These are phyloP conservation scores for Rhopalosiphum padi DNA, from an alignment of 1,140 invertebrate genomes.

Conservation along the genomic window DNA sequence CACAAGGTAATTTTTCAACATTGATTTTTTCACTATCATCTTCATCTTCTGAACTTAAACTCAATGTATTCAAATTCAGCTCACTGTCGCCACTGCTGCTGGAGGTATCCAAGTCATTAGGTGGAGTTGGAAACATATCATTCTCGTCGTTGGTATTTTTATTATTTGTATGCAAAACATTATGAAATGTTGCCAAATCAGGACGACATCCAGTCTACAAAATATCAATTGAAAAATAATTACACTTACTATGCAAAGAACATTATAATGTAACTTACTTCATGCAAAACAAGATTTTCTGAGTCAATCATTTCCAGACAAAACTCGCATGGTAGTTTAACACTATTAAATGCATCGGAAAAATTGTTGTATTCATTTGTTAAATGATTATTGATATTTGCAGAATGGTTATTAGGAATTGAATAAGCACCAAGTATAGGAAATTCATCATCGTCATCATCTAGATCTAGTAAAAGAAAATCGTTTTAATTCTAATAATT, in stretches of 20 bases:
- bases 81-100: slow-evolving; percentile 36
- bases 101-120: slow-evolving; percentile 16
- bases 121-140: not conserved
- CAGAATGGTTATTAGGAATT: slow-evolving; percentile 23
- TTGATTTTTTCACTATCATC: slow-evolving; percentile 46
- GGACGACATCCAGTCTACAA: slow-evolving; percentile 50
- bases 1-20: slow-evolving; percentile 59
- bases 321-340: slow-evolving; percentile 51
- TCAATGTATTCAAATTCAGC: slow-evolving; percentile 43
- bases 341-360: not conserved
- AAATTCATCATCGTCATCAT: slow-evolving; percentile 53
- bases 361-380: slow-evolving; percentile 17
- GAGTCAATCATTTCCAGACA: slow-evolving; percentile 47
- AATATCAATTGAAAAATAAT: not conserved
- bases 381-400: not conserved
- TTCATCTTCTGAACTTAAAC: slow-evolving; percentile 51
- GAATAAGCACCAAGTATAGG: slow-evolving; percentile 21
- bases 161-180: slow-evolving; percentile 43
- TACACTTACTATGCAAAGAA: not conserved
- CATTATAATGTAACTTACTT: slow-evolving; percentile 39
- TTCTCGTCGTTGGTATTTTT: slow-evolving; percentile 27
- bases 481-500: not conserved
- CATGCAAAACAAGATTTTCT: slow-evolving; percentile 52
- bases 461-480: not conserved
- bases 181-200: slow-evolving; percentile 50